Percentiles rank a stretch among this genome's conserved stretches.
These are phyloP conservation scores for Acanthosepion lycidas DNA, from an alignment of 2,888 invertebrate genomes.

Conservation along the genomic window DNA sequence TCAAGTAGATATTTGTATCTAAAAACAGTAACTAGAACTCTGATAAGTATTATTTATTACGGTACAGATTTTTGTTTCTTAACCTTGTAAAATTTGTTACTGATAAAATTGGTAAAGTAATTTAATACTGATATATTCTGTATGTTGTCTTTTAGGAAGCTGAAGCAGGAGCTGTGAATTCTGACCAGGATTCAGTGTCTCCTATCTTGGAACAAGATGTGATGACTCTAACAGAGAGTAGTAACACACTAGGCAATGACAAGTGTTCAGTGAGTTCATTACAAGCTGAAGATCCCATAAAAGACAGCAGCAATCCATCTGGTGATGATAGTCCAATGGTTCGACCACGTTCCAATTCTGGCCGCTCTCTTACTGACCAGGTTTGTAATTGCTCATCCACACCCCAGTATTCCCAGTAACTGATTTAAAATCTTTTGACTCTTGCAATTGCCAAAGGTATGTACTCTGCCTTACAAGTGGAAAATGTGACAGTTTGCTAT, in stretches of 20 bases:
- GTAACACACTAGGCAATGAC: constrained; percentile 48
- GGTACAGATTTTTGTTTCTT: too few species aligned
- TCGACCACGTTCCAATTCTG: constrained; percentile 84
- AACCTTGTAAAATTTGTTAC: too few species aligned
- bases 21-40: too few species aligned
- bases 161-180: constrained; percentile 60
- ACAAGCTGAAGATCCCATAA: constrained; percentile 48
- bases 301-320: constrained; percentile 40
- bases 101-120: too few species aligned
- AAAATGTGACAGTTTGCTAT: too few species aligned
- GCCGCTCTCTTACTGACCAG: constrained; percentile 89
- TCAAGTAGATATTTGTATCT: too few species aligned
- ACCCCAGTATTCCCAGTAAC: too few species aligned
- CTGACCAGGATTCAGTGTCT: constrained; percentile 58
- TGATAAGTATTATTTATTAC: too few species aligned
- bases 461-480: too few species aligned
- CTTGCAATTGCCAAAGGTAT: too few species aligned
- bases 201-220: constrained; percentile 50
- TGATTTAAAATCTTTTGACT: too few species aligned
- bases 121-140: not conserved
- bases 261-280: constrained; percentile 51
- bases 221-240: constrained; percentile 11
- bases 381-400: constrained; percentile 69
- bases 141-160: constrained; percentile 56
- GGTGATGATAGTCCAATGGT: constrained; percentile 72